A percentile compares a stretch with the other conserved stretches of the same genome.
phyloP scores from a whole-genome alignment of 2,113 vertebrate species.

The Xiphias gladius region DNA sequence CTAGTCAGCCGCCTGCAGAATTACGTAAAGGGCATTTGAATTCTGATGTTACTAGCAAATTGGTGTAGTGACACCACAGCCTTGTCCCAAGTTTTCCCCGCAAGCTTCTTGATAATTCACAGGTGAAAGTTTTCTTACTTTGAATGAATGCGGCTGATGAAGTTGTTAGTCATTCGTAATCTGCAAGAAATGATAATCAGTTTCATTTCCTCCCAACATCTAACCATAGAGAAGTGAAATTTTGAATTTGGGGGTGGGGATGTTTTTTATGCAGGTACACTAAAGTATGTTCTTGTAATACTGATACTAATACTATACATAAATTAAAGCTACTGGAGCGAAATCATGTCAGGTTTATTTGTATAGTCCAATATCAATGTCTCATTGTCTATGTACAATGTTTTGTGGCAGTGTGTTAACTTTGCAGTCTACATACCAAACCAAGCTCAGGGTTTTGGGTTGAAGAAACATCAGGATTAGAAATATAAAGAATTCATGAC shows the following conservation, averaged over 20 bases:
- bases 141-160: background rate
- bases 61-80: background rate
- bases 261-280: background rate
- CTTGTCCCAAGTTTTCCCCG: background rate
- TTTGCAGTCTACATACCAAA: background rate
- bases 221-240: conserved; percentile 47
- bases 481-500: background rate
- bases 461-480: background rate
- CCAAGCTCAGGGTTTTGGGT: background rate
- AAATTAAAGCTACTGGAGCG: background rate
- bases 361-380: background rate
- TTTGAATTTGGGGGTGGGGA: background rate
- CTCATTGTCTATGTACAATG: too few species aligned
- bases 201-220: conserved; percentile 53
- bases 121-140: background rate
- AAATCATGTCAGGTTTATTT: conserved; percentile 29
- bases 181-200: background rate
- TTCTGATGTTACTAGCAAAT: background rate
- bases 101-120: background rate
- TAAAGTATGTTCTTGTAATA: background rate
- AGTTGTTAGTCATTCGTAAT: background rate
- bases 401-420: background rate
- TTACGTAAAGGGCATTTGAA: background rate
- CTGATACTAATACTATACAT: background rate
- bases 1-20: background rate